These are phyloP conservation scores for Lacerta viridis DNA, from an alignment of 2,797 vertebrate species.

Conservation along the genomic window DNA sequence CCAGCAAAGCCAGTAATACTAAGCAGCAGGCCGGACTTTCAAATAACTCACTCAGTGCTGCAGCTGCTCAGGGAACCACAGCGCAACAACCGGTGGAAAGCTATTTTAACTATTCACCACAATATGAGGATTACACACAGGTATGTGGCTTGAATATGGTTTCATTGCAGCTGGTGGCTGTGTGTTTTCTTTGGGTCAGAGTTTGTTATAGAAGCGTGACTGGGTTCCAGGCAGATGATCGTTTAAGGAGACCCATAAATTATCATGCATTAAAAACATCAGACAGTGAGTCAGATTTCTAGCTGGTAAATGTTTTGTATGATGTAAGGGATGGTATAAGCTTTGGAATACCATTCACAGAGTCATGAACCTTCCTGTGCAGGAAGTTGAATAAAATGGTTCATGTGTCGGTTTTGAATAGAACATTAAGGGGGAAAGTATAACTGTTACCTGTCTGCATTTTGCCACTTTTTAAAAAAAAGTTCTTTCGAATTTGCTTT, in stretches of 20 bases:
- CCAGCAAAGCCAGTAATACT: conserved; percentile 82
- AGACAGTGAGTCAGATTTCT: background rate
- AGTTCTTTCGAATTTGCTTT: background rate
- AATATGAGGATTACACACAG: conserved; percentile 88
- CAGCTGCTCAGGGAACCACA: conserved; percentile 81
- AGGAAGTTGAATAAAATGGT: background rate
- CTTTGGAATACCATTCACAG: background rate
- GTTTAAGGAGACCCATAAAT: background rate
- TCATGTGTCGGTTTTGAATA: background rate
- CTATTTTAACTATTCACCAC: conserved; percentile 85
- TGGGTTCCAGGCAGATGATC: too few species aligned
- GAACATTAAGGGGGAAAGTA: background rate
- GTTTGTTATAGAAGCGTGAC: background rate
- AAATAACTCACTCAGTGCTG: conserved; percentile 74
- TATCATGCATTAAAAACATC: background rate
- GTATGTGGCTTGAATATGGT: conserved; percentile 53
- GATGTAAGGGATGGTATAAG: too few species aligned
- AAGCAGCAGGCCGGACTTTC: conserved; percentile 82
- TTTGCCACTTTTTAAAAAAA: background rate
- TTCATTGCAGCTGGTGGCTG: background rate
- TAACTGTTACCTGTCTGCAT: background rate
- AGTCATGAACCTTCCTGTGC: too few species aligned
- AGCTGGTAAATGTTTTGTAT: background rate
- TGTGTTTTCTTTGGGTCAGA: background rate
- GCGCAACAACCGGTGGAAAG: conserved; percentile 85